A percentile compares a stretch with the other conserved stretches of the same genome.
phyloP scores from a whole-genome alignment of 1,140 invertebrate species.

The Fopius arisanus region DNA sequence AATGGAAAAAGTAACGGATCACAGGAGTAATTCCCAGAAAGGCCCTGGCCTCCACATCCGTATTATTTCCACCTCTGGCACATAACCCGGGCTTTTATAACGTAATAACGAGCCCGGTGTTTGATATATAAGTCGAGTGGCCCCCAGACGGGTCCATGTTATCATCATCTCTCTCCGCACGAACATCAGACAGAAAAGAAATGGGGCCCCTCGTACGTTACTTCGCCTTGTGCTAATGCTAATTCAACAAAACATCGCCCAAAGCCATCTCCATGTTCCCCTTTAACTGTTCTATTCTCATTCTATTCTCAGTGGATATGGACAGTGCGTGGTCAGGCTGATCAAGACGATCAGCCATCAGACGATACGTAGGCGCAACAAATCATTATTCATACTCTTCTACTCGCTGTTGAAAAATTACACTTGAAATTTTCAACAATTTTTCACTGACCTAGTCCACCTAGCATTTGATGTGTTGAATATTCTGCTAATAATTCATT shows the following conservation, averaged over 20 bases:
- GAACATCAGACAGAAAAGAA: not conserved
- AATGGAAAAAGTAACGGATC: constrained; percentile 22
- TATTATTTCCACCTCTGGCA: not conserved
- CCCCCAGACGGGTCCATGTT: not conserved
- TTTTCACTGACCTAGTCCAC: too few species aligned
- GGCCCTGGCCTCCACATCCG: not conserved
- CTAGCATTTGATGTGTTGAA: too few species aligned
- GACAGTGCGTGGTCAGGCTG: constrained; percentile 11
- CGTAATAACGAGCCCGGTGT: not conserved
- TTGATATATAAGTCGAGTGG: constrained; percentile 16
- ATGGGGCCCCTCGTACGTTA: not conserved
- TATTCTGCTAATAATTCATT: too few species aligned
- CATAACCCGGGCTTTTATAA: not conserved
- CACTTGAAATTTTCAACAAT: too few species aligned
- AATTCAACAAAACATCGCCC: constrained; percentile 15
- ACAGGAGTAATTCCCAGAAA: constrained; percentile 17
- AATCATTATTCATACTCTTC: constrained; percentile 5
- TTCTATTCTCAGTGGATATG: not conserved
- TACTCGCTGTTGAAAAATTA: too few species aligned
- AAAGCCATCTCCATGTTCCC: not conserved
- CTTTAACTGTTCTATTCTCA: not conserved
- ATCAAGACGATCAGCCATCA: constrained; percentile 10
- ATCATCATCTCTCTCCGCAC: not conserved
- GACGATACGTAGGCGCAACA: not conserved
- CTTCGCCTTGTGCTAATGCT: constrained; percentile 16